phyloP scores from a whole-genome alignment of 2,797 vertebrate genomes.

The Syndactyla subalaris region DNA sequence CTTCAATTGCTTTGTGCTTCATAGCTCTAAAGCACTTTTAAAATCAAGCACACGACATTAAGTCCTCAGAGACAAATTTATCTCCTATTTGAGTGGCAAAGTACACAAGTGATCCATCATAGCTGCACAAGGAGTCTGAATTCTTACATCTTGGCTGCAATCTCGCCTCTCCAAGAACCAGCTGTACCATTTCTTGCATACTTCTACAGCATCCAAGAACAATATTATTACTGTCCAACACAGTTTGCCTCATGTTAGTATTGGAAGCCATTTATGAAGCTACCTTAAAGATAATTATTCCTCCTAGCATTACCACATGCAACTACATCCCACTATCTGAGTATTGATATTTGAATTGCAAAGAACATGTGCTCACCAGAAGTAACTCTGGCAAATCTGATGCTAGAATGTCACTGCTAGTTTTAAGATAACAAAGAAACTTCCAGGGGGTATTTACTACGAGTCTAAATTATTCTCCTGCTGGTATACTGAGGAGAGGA shows the following conservation, averaged over 20 bases:
- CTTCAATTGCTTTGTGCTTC: not conserved
- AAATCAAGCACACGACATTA: not conserved
- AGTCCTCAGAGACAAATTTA: not conserved
- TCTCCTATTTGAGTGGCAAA: conserved; percentile 7
- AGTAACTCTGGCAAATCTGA: not conserved
- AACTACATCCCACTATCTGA: not conserved
- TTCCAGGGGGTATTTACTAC: not conserved
- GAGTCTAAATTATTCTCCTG: not conserved
- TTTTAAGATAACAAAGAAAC: not conserved
- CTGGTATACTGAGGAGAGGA: not conserved
- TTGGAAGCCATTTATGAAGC: not conserved
- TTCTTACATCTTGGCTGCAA: not conserved
- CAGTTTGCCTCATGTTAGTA: not conserved
- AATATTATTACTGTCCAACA: not conserved
- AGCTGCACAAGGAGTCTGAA: conserved; percentile 4
- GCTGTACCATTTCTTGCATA: conserved; percentile 4
- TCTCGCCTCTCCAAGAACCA: not conserved
- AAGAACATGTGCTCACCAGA: not conserved
- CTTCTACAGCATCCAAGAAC: not conserved
- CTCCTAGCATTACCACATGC: not conserved
- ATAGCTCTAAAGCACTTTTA: not conserved
- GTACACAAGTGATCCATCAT: not conserved
- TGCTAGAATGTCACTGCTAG: not conserved
- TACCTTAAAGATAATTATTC: not conserved
- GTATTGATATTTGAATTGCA: not conserved